Evolutionary conservation across 2,113 vertebrate genomes (phyloP).

Genomic region (Passerina amoena): DNA sequence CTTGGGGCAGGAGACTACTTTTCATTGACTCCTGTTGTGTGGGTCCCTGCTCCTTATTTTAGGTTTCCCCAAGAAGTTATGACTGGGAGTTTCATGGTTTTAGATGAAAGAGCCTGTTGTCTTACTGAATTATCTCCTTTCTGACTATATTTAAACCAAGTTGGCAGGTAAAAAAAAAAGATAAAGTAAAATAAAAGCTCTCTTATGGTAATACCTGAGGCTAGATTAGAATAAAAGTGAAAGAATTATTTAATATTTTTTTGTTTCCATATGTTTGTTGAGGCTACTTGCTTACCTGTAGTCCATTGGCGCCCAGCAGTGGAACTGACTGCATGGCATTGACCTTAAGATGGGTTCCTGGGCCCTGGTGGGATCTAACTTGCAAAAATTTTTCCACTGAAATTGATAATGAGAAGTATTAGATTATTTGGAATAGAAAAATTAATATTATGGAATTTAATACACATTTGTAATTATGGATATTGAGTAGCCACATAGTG

Average conservation of each 20-base stretch:
- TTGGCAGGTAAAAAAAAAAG: conserved; percentile 29
- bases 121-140: conserved; percentile 50
- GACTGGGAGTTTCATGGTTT: neutral
- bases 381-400: neutral
- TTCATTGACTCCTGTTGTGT: conserved; percentile 5
- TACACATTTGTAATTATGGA: neutral
- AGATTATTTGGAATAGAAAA: neutral
- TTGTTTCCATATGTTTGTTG: neutral
- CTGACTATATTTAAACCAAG: conserved; percentile 10
- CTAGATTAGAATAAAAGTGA: neutral
- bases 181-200: neutral
- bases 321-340: neutral
- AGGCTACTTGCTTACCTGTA: neutral
- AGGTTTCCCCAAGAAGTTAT: conserved; percentile 21
- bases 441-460: neutral
- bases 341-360: neutral
- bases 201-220: neutral
- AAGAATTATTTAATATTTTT: neutral
- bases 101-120: conserved; percentile 57
- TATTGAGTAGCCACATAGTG: neutral
- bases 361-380: neutral
- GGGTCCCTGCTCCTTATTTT: neutral
- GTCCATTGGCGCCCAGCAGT: neutral
- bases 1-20: neutral
- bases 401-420: neutral